Percentiles rank a stretch among this genome's conserved stretches.
phyloP scores from a whole-genome alignment of 2,797 vertebrate species.

The Astyanax mexicanus region DNA sequence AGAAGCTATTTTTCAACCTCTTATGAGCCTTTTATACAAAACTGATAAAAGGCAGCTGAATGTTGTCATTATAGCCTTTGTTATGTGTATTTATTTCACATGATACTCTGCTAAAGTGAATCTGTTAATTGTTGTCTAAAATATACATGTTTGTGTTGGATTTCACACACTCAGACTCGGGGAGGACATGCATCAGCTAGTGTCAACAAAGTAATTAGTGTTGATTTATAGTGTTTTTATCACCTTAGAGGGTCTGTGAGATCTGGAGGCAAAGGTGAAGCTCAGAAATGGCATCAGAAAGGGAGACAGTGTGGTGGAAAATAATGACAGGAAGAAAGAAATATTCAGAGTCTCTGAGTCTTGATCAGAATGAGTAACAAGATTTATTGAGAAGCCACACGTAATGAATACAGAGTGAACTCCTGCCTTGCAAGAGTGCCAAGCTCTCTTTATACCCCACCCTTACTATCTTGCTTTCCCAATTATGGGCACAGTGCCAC shows the following conservation, averaged over 20 bases:
- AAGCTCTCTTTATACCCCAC: too few species aligned
- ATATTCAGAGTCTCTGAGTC: too few species aligned
- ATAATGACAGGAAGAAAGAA: too few species aligned
- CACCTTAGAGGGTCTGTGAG: constrained; percentile 17
- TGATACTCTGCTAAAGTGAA: neutral
- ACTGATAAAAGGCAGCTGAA: neutral
- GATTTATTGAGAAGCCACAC: too few species aligned
- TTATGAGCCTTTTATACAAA: neutral
- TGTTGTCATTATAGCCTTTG: neutral
- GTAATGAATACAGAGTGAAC: too few species aligned
- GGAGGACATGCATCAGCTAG: constrained; percentile 10
- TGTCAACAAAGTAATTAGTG: constrained; percentile 37
- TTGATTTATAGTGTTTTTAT: constrained; percentile 36
- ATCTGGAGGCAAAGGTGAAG: neutral
- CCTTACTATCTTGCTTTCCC: too few species aligned
- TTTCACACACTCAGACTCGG: constrained; percentile 39
- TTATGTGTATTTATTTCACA: neutral
- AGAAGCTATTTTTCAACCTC: neutral
- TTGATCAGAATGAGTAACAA: too few species aligned
- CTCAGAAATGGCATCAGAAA: constrained; percentile 6
- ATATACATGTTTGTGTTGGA: constrained; percentile 36
- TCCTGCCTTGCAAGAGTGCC: too few species aligned
- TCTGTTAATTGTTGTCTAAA: neutral
- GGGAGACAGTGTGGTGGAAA: too few species aligned
- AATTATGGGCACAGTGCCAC: too few species aligned